Conservation (phyloP, 2,888 invertebrate species). For the Escarpia spicata region DNA sequence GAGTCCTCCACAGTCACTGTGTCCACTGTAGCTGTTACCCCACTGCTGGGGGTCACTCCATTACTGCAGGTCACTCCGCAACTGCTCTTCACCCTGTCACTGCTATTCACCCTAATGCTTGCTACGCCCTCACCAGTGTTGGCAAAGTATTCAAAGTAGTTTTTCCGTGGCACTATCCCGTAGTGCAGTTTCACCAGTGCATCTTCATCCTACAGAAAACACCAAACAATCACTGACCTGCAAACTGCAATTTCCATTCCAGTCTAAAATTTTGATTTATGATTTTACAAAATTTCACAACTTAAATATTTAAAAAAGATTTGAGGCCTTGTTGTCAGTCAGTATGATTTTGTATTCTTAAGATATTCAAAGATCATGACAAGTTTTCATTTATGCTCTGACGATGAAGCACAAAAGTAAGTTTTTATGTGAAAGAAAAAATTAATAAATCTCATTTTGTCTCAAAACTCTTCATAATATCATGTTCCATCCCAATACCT, state of each 20-base stretch:
- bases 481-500: too few relatives aligned
- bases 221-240: neutral
- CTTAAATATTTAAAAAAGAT: too few relatives aligned
- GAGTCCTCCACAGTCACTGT: neutral
- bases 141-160: neutral
- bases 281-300: too few relatives aligned
- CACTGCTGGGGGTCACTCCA: neutral
- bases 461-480: neutral
- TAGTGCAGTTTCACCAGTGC: neutral
- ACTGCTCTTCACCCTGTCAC: neutral
- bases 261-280: neutral
- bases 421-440: neutral
- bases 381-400: too few relatives aligned
- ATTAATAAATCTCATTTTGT: neutral
- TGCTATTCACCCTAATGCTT: neutral
- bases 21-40: neutral
- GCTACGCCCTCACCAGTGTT: neutral
- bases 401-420: too few relatives aligned
- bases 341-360: too few relatives aligned
- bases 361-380: too few relatives aligned
- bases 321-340: too few relatives aligned
- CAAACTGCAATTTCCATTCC: neutral
- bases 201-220: neutral
- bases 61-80: neutral
- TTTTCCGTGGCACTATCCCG: constrained; percentile 3